Percentiles rank a stretch among this genome's conserved stretches.
Evolutionary conservation across 2,888 invertebrate species (phyloP).

Genomic region (Andrena trimmerana): DNA sequence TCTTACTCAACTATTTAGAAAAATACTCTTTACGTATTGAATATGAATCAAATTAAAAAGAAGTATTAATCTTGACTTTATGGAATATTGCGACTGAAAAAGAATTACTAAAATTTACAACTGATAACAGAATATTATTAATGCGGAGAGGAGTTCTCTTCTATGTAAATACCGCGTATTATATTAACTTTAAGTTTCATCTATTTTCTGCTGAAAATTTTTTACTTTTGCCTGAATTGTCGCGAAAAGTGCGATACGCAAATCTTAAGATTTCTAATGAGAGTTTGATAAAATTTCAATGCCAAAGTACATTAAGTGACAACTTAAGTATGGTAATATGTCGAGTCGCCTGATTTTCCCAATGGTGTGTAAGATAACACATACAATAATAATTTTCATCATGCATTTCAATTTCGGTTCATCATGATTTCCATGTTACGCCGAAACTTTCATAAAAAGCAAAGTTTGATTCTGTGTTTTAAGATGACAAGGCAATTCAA

Average conservation of each 20-base stretch:
- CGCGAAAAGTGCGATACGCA: conserved; percentile 63
- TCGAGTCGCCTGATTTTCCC: conserved; percentile 14
- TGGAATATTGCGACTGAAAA: conserved; percentile 44
- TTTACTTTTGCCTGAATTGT: conserved; percentile 77
- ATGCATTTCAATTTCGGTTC: conserved; percentile 32
- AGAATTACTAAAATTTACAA: conserved; percentile 41
- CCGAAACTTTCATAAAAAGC: conserved; percentile 17
- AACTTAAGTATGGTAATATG: conserved; percentile 27
- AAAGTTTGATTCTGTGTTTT: conserved; percentile 13
- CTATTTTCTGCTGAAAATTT: conserved; percentile 78
- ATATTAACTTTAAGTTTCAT: conserved; percentile 75
- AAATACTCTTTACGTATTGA: conserved; percentile 39
- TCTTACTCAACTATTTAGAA: conserved; percentile 42
- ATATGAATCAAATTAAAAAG: conserved; percentile 38
- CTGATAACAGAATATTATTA: conserved; percentile 42
- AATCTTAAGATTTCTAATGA: conserved; percentile 74
- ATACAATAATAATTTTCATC: conserved; percentile 6
- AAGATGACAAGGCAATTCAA: conserved; percentile 8
- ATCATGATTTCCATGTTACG: conserved; percentile 10
- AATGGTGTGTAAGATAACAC: conserved; percentile 5
- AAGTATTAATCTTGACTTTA: conserved; percentile 30
- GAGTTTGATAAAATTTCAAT: conserved; percentile 78
- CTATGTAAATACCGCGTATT: conserved; percentile 74
- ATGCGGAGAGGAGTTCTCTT: conserved; percentile 68
- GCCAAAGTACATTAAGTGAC: conserved; percentile 79